Conservation (phyloP, 1,140 invertebrate genomes). For the Microplitis demolitor region DNA sequence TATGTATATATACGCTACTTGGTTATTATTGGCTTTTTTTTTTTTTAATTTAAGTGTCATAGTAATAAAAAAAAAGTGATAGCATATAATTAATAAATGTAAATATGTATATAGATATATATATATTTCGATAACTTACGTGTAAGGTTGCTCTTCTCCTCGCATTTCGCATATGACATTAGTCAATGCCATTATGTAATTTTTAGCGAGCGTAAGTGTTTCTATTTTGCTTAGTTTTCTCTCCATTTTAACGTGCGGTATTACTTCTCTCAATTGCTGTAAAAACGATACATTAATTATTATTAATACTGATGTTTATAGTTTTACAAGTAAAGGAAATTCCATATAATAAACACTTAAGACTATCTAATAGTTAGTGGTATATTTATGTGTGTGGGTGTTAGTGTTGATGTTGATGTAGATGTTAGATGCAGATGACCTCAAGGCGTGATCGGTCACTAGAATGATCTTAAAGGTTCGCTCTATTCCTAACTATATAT, state of each 20-base stretch:
- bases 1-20: too few species aligned
- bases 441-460: conserved; percentile 19
- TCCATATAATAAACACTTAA: too few species aligned
- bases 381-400: too few species aligned
- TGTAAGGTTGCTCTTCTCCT: conserved; percentile 71
- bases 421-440: background rate
- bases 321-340: too few species aligned
- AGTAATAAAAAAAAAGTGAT: background rate
- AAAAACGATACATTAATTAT: conserved; percentile 9
- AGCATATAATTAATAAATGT: background rate
- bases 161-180: conserved; percentile 85
- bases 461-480: conserved; percentile 10
- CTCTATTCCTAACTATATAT: background rate
- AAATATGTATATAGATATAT: background rate
- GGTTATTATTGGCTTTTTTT: too few species aligned
- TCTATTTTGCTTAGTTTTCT: conserved; percentile 86
- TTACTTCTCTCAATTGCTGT: conserved; percentile 81
- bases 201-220: conserved; percentile 84
- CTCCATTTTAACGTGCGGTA: conserved; percentile 85
- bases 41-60: too few species aligned
- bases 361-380: background rate
- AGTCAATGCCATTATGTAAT: conserved; percentile 89
- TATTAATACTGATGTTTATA: background rate
- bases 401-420: too few species aligned
- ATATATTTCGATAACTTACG: conserved; percentile 48